Evolutionary conservation across 2,113 vertebrate species (phyloP).

Genomic region (Hippocampus comes): DNA sequence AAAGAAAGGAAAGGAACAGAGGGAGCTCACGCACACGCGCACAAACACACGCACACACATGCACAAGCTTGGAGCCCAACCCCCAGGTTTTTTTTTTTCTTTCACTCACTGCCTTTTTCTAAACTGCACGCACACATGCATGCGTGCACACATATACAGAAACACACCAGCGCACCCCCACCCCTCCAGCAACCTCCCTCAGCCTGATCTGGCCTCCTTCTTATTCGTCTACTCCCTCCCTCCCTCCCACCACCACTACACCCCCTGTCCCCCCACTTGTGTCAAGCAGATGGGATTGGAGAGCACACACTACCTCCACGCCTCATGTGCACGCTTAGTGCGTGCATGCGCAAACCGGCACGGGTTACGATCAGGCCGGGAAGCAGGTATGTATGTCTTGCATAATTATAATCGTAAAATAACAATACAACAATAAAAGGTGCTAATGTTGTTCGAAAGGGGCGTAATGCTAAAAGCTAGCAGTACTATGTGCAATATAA

Average conservation of each 20-base stretch:
- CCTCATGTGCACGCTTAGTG: conserved; percentile 43
- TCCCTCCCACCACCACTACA: conserved; percentile 42
- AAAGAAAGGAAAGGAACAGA: conserved; percentile 80
- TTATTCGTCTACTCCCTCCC: conserved; percentile 67
- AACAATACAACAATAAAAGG: background rate
- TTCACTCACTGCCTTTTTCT: conserved; percentile 69
- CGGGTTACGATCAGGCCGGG: background rate
- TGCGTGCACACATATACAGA: background rate
- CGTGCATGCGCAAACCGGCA: conserved; percentile 10
- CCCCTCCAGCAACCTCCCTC: conserved; percentile 42
- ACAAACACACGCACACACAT: conserved; percentile 47
- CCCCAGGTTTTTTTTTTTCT: conserved; percentile 71
- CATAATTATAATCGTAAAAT: background rate
- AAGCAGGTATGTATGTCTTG: background rate
- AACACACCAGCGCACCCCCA: conserved; percentile 47
- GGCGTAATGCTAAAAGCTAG: background rate
- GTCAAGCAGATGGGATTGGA: conserved; percentile 75
- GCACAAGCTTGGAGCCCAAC: conserved; percentile 71
- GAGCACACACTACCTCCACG: conserved; percentile 51
- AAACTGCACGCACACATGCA: conserved; percentile 63
- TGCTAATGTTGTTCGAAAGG: background rate
- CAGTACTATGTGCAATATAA: background rate
- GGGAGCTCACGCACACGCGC: conserved; percentile 46
- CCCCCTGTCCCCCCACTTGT: conserved; percentile 50
- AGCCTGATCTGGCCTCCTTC: conserved; percentile 72